A percentile compares a stretch with the other conserved stretches of the same genome.
Conservation (phyloP, 2,888 invertebrate genomes). For the Nomada fabriciana region DNA sequence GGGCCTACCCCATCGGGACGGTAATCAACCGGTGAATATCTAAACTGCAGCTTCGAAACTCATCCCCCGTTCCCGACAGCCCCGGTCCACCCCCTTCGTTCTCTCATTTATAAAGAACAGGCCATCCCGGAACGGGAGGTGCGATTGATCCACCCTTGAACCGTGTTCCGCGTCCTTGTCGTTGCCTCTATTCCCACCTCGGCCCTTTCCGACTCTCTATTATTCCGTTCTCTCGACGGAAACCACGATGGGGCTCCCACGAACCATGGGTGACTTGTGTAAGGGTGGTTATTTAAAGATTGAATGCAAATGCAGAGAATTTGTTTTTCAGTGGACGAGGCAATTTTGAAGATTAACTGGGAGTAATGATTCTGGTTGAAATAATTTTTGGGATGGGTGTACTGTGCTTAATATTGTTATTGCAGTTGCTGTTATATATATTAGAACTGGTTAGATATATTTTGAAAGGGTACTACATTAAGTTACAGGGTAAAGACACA, state of each 20-base stretch:
- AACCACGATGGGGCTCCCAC: constrained; percentile 4
- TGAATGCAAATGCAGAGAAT: not conserved
- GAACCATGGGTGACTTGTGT: not conserved
- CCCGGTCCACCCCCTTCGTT: constrained; percentile 63
- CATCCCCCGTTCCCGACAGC: constrained; percentile 65
- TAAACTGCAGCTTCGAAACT: constrained; percentile 79
- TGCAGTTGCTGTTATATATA: too few relatives aligned
- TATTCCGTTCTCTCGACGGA: constrained; percentile 27
- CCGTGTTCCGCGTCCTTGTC: constrained; percentile 15
- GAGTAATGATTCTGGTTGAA: too few relatives aligned
- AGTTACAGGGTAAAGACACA: too few relatives aligned
- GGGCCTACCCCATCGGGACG: constrained; percentile 73
- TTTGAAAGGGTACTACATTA: too few relatives aligned
- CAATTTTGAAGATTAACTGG: not conserved
- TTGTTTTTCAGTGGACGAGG: not conserved
- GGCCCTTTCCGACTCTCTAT: constrained; percentile 18
- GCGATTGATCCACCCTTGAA: constrained; percentile 80
- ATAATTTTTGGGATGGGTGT: too few relatives aligned
- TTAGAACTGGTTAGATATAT: too few relatives aligned
- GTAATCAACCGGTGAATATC: constrained; percentile 85
- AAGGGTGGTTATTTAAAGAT: constrained; percentile 5
- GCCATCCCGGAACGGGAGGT: constrained; percentile 68
- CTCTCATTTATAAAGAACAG: constrained; percentile 83
- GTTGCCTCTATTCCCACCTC: constrained; percentile 1
- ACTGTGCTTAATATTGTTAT: too few relatives aligned